Evolutionary conservation across 2,113 vertebrate species (phyloP).

Genomic region (Gnathonemus echidnorhynchus): DNA sequence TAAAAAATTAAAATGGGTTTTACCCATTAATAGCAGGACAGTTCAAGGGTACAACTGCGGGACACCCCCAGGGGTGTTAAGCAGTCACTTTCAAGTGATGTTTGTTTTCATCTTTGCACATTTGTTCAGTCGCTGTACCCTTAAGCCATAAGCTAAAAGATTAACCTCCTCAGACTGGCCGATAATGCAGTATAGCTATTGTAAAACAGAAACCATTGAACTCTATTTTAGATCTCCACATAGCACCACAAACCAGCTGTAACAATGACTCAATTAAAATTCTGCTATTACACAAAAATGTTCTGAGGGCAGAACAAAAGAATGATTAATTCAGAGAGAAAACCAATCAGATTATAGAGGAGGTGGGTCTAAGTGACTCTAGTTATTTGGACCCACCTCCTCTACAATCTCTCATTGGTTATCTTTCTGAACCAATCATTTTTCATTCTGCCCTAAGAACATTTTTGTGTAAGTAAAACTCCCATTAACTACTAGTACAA

Average conservation of each 20-base stretch:
- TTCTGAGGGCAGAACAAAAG: too few relatives aligned
- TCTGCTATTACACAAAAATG: neutral
- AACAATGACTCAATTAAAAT: neutral
- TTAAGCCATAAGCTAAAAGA: neutral
- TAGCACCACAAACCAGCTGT: neutral
- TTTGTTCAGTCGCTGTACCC: neutral
- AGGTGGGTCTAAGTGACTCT: too few relatives aligned
- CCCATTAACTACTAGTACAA: neutral
- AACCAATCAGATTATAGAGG: too few relatives aligned
- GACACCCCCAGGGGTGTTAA: neutral
- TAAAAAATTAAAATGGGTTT: neutral
- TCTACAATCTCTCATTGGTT: too few relatives aligned
- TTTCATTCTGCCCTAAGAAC: too few relatives aligned
- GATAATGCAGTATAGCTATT: neutral
- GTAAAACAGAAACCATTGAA: neutral
- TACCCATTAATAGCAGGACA: neutral
- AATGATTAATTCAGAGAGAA: too few relatives aligned
- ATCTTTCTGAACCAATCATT: too few relatives aligned
- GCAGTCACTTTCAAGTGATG: constrained; percentile 9
- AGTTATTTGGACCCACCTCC: too few relatives aligned
- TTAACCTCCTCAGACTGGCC: neutral
- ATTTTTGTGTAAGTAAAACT: too few relatives aligned
- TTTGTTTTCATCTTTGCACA: neutral
- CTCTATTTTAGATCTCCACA: neutral
- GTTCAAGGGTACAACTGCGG: neutral